Base-by-base conservation (phyloP, 2,797 vertebrate genomes). In the Pipistrellus pygmaeus region DNA sequence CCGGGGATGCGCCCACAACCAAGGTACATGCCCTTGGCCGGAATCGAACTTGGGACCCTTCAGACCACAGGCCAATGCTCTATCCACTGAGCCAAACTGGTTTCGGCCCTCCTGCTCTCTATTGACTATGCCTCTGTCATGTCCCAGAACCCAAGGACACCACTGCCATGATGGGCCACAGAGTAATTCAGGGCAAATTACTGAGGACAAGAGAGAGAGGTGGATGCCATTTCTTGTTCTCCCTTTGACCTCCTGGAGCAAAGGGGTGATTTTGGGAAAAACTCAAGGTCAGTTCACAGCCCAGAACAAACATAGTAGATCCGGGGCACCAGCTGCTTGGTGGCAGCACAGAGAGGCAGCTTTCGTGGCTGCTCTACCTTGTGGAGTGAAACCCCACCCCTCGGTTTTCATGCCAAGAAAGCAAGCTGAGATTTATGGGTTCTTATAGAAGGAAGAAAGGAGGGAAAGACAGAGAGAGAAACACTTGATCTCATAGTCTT, bases 391-490 rank as follows among this genome's bases (percentile, higher is more conserved):
- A 95, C 92, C 77, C 93, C 85, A 96, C 82, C n/a, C 0, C 93
- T 88, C 84, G 73, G 95, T 95, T 97, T 95, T 92, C 93, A 85
- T 95, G 96, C 89, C 77, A 92, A 97, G 94, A 95, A 88, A 96
- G 97, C 92, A 95, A 96, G 83, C 95, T 85, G 95, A 88, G 96
- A 97, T 97, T 97, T 95, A 96, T 95, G 88, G 66, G 62, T 13
- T 95, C 88, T 93, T 96, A 94, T 84, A 92, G 53, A 46, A 27
- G 35, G 41, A 60, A 8, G 44, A 35, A 44, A 9, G n/a, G 48
- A 51, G 4, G 60, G 9, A 27, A 66, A 27, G 25, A 51, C 57
- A 15, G 12, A 46, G 81, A 96, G 87, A 95, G 96, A 95, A 98
- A 97, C 96, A 94, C 90, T 64, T 96, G 94, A 95, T 97, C 96